These are phyloP conservation scores for Melanotaenia trifasciata DNA, from an alignment of 2,797 vertebrate genomes.

Conservation along the genomic window DNA sequence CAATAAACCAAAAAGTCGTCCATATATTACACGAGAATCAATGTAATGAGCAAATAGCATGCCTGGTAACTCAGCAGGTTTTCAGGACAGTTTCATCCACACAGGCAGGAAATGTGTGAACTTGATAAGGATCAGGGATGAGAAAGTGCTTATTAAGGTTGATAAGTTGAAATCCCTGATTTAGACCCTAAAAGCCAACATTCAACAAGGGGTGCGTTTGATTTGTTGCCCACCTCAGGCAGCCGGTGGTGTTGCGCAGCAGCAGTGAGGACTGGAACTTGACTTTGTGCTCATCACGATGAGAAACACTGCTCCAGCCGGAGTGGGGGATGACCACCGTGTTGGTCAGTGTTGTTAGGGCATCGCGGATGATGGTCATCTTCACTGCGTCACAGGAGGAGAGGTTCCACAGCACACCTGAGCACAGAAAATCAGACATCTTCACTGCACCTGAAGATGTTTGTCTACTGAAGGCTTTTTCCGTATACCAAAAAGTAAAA, in stretches of 20 bases:
- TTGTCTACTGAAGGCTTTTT: too few relatives aligned
- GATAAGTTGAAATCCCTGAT: too few relatives aligned
- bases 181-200: too few relatives aligned
- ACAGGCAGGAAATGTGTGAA: constrained; percentile 4
- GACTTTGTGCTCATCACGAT: constrained; percentile 93
- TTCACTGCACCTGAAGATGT: not conserved
- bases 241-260: constrained; percentile 95
- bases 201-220: not conserved
- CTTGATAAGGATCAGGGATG: not conserved
- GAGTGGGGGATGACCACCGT: constrained; percentile 97
- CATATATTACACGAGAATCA: constrained; percentile 24
- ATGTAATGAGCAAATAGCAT: constrained; percentile 27
- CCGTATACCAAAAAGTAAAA: too few relatives aligned
- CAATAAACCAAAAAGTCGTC: constrained; percentile 43
- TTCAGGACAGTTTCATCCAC: not conserved
- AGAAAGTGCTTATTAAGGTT: too few relatives aligned
- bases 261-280: constrained; percentile 96
- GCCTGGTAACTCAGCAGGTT: constrained; percentile 17
- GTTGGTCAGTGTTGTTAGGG: constrained; percentile 91
- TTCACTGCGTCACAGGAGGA: constrained; percentile 97
- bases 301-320: constrained; percentile 92
- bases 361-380: constrained; percentile 97
- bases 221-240: constrained; percentile 87
- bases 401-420: constrained; percentile 98
- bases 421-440: not conserved